These are phyloP conservation scores for Synanthedon myopaeformis DNA, from an alignment of 2,888 invertebrate genomes.

Conservation along the genomic window DNA sequence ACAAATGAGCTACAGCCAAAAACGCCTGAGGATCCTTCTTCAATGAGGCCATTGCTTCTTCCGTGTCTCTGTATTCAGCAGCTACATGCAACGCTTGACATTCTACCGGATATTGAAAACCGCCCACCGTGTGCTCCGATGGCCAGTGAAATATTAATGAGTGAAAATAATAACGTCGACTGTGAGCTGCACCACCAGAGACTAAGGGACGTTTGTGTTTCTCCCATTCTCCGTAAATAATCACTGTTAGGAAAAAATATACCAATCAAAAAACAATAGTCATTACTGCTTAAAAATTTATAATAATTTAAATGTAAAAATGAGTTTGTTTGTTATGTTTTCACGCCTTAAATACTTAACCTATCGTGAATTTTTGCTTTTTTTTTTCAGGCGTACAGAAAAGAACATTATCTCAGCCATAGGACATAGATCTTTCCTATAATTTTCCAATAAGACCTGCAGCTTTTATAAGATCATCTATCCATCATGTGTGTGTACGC, in stretches of 20 bases:
- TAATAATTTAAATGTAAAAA: too few relatives aligned
- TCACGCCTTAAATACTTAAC: too few relatives aligned
- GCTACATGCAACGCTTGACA: conserved; percentile 39
- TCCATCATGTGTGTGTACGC: too few relatives aligned
- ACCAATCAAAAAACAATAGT: too few relatives aligned
- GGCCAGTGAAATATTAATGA: conserved; percentile 39
- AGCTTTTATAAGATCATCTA: too few relatives aligned
- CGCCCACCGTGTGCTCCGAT: conserved; percentile 41
- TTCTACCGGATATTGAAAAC: conserved; percentile 38
- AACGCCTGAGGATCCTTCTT: conserved; percentile 33
- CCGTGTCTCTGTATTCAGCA: conserved; percentile 30
- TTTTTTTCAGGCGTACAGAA: too few relatives aligned
- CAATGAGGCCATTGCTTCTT: conserved; percentile 27
- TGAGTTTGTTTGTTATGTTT: too few relatives aligned
- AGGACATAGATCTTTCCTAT: too few relatives aligned
- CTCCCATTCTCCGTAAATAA: conserved; percentile 32
- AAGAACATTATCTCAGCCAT: too few relatives aligned
- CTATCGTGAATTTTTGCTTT: too few relatives aligned
- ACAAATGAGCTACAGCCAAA: conserved; percentile 38
- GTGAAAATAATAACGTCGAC: conserved; percentile 45
- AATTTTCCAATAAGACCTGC: too few relatives aligned
- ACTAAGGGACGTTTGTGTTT: conserved; percentile 24
- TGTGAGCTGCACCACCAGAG: conserved; percentile 43
- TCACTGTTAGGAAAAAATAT: conserved; percentile 23
- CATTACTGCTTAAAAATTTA: too few relatives aligned